Percentiles rank a stretch among this genome's conserved stretches.
These are phyloP conservation scores for Grammomys surdaster DNA, from an alignment of 2,113 vertebrate genomes.

Conservation along the genomic window DNA sequence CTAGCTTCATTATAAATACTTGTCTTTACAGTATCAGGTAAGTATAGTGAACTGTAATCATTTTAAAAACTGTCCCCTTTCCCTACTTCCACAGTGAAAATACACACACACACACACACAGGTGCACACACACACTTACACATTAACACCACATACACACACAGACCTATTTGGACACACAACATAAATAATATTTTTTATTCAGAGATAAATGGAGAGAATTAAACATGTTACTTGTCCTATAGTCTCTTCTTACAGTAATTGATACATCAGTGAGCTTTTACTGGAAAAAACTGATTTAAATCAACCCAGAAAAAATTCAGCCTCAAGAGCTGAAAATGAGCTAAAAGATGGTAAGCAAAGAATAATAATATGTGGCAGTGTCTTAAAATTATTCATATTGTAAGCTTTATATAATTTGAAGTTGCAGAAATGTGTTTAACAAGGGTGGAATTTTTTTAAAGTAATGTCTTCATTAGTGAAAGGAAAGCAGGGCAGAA, in stretches of 20 bases:
- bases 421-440: constrained; percentile 70
- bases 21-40: background rate
- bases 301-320: constrained; percentile 73
- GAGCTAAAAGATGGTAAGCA: constrained; percentile 70
- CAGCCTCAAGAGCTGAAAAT: constrained; percentile 67
- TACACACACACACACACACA: background rate
- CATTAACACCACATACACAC: background rate
- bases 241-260: constrained; percentile 62
- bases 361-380: constrained; percentile 69
- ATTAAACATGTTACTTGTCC: constrained; percentile 56
- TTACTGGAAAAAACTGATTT: constrained; percentile 75
- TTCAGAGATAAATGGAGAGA: constrained; percentile 57
- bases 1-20: background rate
- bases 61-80: background rate
- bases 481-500: constrained; percentile 22
- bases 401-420: constrained; percentile 72
- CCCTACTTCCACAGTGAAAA: background rate
- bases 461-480: constrained; percentile 75
- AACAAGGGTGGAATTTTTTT: constrained; percentile 19
- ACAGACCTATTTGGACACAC: background rate
- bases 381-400: constrained; percentile 67
- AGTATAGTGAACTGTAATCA: background rate
- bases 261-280: constrained; percentile 74
- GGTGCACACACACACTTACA: background rate
- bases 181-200: constrained; percentile 52